Base-by-base conservation (phyloP, 2,888 invertebrate species). In the Parnassius mnemosyne region DNA sequence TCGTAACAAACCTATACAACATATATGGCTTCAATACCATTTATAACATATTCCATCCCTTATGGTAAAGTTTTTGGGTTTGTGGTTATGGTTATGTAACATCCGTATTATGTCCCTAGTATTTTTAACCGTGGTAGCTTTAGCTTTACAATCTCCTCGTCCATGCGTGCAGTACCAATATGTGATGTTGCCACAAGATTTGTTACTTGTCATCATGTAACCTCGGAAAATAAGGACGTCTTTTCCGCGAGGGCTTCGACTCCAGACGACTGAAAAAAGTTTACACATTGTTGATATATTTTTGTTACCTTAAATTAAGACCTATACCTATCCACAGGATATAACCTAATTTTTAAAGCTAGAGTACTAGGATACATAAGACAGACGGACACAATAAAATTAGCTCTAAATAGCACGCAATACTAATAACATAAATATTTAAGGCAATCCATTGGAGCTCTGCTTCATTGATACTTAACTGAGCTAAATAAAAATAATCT, bases 231-330 rank as follows among this genome's bases (percentile, higher is more conserved):
- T 62, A 10, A 62, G 43, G 3, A 57, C 25, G 7, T 42, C 34
- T 34, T 11, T 56, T 10, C 61, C 61, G 3, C 61, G 61, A 34
- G 54, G 49, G 50, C 64, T 71, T 9, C 46, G 49, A 9, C 63
- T 50, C 58, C 66, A 69, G 9, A 59, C n/a, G 25, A 70, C 71
- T 71, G 67, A 25, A 70, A 70, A 55, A 41, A 53, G 41, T 41
- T 12, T 1, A 53, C 34, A 34, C 34, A 5, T 7, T 7, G 34
- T 34, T 34, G 34, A 34, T 34, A 34, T 34, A 7, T 34, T 34
- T 34, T 5, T 34, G 2, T 7, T 34, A 34, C 34, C 7, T 34
- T 34, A 34, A 34, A 7, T 34, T 34, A 1, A 34, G 34, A 34
- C 34, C 34, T 34, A 34, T 7, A 34, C 34, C 20, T 20, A 34